Conservation (phyloP, 1,140 invertebrate species). For the Andrena cerasifolii region DNA sequence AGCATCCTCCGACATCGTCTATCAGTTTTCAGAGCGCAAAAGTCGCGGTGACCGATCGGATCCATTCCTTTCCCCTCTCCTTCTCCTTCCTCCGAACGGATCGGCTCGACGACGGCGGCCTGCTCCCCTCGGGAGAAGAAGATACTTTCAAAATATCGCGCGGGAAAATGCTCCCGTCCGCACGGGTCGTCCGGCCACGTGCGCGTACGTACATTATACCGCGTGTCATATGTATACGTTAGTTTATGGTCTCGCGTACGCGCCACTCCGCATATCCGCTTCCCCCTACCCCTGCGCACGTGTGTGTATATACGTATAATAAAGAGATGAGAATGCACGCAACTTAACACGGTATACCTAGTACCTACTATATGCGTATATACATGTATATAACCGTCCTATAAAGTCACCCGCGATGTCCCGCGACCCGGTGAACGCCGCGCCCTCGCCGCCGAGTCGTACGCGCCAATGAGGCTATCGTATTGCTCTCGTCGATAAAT, state of each 20-base stretch:
- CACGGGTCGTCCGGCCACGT: no score
- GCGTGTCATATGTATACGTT: slow-evolving; percentile 47
- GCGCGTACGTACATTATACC: slow-evolving; percentile 29
- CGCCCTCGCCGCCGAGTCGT: slow-evolving; percentile 29
- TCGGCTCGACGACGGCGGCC: background rate
- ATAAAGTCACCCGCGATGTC: slow-evolving; percentile 23
- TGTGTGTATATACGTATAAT: slow-evolving; percentile 32
- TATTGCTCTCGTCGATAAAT: slow-evolving; percentile 34
- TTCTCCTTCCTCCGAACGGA: background rate
- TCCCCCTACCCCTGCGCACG: background rate
- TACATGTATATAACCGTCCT: slow-evolving; percentile 42
- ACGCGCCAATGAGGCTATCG: slow-evolving; percentile 30
- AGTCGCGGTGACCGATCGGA: slow-evolving; percentile 13
- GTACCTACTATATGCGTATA: slow-evolving; percentile 44
- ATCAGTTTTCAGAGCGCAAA: background rate
- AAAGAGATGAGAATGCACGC: slow-evolving; percentile 44
- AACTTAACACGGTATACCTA: slow-evolving; percentile 34
- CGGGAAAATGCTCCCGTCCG: slow-evolving; percentile 10
- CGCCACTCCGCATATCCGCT: background rate
- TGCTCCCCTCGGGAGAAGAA: background rate
- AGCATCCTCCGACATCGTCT: no score
- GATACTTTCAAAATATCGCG: slow-evolving; percentile 36
- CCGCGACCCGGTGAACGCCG: slow-evolving; percentile 5
- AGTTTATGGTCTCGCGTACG: slow-evolving; percentile 10
- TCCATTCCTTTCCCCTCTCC: background rate